Conservation (phyloP, 1,140 invertebrate genomes). For the Drosophila sechellia region DNA sequence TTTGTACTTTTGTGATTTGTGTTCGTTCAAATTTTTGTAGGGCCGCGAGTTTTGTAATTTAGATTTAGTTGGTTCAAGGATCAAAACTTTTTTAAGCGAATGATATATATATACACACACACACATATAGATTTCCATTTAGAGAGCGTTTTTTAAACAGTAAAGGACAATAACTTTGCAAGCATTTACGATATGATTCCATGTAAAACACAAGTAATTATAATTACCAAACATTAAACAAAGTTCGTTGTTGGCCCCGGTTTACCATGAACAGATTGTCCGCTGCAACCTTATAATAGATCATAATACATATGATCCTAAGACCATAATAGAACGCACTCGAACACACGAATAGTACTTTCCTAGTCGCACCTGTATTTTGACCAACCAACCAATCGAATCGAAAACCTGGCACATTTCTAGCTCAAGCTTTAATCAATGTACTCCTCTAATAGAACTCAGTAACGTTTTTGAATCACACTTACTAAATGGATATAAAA, state of each 20-base stretch:
- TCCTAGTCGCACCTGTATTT: slow-evolving; percentile 29
- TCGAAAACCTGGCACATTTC: slow-evolving; percentile 48
- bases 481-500: background rate
- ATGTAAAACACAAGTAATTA: slow-evolving; percentile 16
- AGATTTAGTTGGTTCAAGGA: slow-evolving; percentile 46
- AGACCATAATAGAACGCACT: slow-evolving; percentile 5
- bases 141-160: slow-evolving; percentile 42
- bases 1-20: slow-evolving; percentile 43
- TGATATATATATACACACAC: slow-evolving; percentile 8
- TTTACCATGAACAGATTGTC: slow-evolving; percentile 7
- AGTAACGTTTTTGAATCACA: slow-evolving; percentile 11
- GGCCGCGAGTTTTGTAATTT: slow-evolving; percentile 47
- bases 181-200: slow-evolving; percentile 56
- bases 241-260: background rate
- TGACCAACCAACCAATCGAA: slow-evolving; percentile 24
- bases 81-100: slow-evolving; percentile 18
- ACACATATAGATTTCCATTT: slow-evolving; percentile 34
- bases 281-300: slow-evolving; percentile 20
- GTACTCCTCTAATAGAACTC: slow-evolving; percentile 15
- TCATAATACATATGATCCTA: background rate
- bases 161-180: slow-evolving; percentile 77
- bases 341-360: slow-evolving; percentile 2
- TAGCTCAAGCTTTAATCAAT: slow-evolving; percentile 38
- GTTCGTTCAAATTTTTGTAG: slow-evolving; percentile 42
- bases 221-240: slow-evolving; percentile 31